Conservation (phyloP, 2,797 vertebrate species). For the Cirrhinus mrigala region DNA sequence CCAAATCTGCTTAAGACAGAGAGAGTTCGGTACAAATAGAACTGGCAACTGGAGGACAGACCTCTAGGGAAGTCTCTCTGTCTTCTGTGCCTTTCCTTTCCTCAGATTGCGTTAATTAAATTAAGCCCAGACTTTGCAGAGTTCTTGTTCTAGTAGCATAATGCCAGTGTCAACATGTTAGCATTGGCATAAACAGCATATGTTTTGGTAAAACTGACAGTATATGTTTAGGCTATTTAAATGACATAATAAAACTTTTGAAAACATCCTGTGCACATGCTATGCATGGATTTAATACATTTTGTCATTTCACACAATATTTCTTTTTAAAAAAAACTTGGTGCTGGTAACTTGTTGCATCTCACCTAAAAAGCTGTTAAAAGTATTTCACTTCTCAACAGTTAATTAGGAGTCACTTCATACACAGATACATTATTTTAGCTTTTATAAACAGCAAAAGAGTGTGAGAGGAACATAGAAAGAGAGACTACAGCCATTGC, state of each 20-base stretch:
- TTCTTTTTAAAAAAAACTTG: background rate
- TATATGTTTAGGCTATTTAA: background rate
- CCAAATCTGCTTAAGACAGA: slow-evolving; percentile 38
- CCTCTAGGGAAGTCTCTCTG: slow-evolving; percentile 15
- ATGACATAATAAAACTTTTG: background rate
- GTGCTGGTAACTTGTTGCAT: background rate
- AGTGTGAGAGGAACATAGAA: slow-evolving; percentile 29
- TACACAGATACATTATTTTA: background rate
- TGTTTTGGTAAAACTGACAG: background rate
- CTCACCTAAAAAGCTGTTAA: background rate
- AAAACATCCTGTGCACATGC: background rate
- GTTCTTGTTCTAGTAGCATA: slow-evolving; percentile 2
- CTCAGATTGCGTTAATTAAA: slow-evolving; percentile 29
- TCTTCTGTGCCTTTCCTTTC: background rate
- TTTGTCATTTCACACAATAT: background rate
- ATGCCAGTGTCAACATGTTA: background rate
- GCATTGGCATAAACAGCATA: slow-evolving; percentile 4
- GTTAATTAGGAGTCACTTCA: background rate
- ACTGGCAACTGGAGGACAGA: slow-evolving; percentile 15
- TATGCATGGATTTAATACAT: background rate
- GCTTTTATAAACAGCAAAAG: slow-evolving; percentile 43
- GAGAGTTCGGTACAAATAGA: slow-evolving; percentile 25
- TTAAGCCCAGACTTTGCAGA: background rate
- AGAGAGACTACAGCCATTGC: slow-evolving; percentile 49
- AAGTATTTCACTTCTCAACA: background rate